Conservation (phyloP, 2,888 invertebrate genomes). For the Leucophenga montana region DNA sequence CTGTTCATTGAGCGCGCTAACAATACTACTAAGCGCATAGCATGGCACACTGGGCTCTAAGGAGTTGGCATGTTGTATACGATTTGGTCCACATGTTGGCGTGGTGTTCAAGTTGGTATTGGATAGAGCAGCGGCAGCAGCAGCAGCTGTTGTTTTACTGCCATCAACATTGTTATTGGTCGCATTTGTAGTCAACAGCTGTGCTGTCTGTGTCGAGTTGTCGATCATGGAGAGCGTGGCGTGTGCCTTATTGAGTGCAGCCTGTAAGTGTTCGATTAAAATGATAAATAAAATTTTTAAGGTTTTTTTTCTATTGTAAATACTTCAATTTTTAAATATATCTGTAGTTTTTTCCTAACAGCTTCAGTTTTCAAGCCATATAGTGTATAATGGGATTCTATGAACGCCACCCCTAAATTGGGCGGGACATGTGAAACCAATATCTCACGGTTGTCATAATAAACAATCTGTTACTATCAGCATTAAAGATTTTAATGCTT, state of each 20-base stretch:
- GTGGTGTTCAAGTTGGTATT: conserved; percentile 35
- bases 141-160: conserved; percentile 26
- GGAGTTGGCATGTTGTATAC: conserved; percentile 71
- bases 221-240: conserved; percentile 55
- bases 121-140: no score
- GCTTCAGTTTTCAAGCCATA: no score
- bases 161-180: conserved; percentile 38
- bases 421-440: no score
- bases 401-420: no score
- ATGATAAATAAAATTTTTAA: not conserved
- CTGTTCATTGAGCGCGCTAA: conserved; percentile 78
- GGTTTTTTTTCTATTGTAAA: no score
- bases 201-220: conserved; percentile 56
- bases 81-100: conserved; percentile 71
- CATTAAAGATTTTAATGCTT: not conserved
- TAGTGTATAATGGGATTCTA: no score
- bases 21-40: conserved; percentile 78
- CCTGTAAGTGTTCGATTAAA: conserved; percentile 39
- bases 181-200: conserved; percentile 16
- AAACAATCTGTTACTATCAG: no score
- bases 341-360: no score
- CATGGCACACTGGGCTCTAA: conserved; percentile 77
- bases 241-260: conserved; percentile 50
- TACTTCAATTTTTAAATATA: no score
- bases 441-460: no score